Base-by-base conservation (phyloP, 1,140 invertebrate species). In the Drosophila tropicalis region DNA sequence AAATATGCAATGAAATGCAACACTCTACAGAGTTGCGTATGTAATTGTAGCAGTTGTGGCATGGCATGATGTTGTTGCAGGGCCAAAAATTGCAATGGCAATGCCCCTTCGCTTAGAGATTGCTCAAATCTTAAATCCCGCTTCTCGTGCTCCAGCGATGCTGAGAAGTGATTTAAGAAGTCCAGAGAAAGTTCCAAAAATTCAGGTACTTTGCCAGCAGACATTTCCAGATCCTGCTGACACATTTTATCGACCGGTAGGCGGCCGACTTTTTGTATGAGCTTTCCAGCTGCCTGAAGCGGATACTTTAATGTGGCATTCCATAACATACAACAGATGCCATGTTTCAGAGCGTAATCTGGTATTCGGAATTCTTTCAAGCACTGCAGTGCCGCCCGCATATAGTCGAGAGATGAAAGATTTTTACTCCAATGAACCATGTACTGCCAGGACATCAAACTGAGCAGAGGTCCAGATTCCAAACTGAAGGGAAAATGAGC, bases 381-480 rank as follows among this genome's bases (percentile, higher is more conserved):
- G 83, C 94, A 96, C 44, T 92, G 91, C 1, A 97, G 78, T 0
- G 95, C 94, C 10, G 95, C 94, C 70, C 94, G 92, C 2, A 97
- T 92, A 76, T 94, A 92, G 2, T 94, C 92, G n/a, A 96, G 93
- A 62, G 94, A 93, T 56, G 95, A 94, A 67, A 96, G 94, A 76
- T 96, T 94, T 92, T 96, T 97, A 90, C 96, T 96, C 97, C 97
- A 98, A 61, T 94, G 94, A 70, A 96, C 94, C 66, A 96, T 94
- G 92, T 97, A 97, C 91, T 98, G 97, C 98, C 97, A 98, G 77
- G 95, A 95, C 93, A 98, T 95, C 92, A 98, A 97, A 10, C 95
- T 94, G 39, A 98, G 92, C 32, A 98, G 91, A 36, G 96, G 94
- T 80, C 96, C 95, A 34, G 95, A 94, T 25, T 96, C 95, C 39